These are phyloP conservation scores for Megamerina dolium DNA, from an alignment of 2,888 invertebrate species.

Conservation along the genomic window DNA sequence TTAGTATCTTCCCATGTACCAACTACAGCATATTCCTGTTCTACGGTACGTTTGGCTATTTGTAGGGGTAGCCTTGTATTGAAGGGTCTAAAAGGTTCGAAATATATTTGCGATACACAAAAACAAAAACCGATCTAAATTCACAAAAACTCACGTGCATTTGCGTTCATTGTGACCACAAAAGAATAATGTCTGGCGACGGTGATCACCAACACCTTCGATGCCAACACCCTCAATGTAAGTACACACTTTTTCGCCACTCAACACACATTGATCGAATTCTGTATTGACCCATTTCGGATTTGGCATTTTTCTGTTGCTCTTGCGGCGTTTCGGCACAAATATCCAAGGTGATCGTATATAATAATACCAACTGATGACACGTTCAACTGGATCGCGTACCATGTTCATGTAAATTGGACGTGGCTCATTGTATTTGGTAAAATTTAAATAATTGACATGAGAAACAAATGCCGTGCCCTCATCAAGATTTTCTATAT, in stretches of 20 bases:
- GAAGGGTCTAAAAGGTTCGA: slow-evolving; percentile 61
- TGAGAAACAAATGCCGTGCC: slow-evolving; percentile 38
- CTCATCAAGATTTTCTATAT: slow-evolving; percentile 33
- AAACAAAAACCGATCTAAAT: background rate
- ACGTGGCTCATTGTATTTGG: slow-evolving; percentile 60
- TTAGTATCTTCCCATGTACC: slow-evolving; percentile 84
- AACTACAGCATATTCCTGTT: slow-evolving; percentile 79
- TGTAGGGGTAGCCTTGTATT: slow-evolving; percentile 75
- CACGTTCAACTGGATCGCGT: slow-evolving; percentile 81
- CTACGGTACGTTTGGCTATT: slow-evolving; percentile 76
- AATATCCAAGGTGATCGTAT: slow-evolving; percentile 87
- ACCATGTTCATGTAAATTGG: slow-evolving; percentile 88
- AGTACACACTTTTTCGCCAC: slow-evolving; percentile 72
- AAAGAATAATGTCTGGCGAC: slow-evolving; percentile 80
- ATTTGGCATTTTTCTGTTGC: slow-evolving; percentile 58
- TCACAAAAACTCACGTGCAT: slow-evolving; percentile 63
- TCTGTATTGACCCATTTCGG: slow-evolving; percentile 83
- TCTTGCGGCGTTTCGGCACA: slow-evolving; percentile 71
- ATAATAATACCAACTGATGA: slow-evolving; percentile 89
- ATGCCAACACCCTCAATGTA: slow-evolving; percentile 74
- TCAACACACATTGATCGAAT: slow-evolving; percentile 77
- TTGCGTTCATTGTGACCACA: slow-evolving; percentile 76
- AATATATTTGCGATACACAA: background rate
- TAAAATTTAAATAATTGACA: slow-evolving; percentile 43
- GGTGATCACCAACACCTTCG: slow-evolving; percentile 79